These are phyloP conservation scores for Drosophila watanabei DNA, from an alignment of 1,140 invertebrate genomes.

Conservation along the genomic window DNA sequence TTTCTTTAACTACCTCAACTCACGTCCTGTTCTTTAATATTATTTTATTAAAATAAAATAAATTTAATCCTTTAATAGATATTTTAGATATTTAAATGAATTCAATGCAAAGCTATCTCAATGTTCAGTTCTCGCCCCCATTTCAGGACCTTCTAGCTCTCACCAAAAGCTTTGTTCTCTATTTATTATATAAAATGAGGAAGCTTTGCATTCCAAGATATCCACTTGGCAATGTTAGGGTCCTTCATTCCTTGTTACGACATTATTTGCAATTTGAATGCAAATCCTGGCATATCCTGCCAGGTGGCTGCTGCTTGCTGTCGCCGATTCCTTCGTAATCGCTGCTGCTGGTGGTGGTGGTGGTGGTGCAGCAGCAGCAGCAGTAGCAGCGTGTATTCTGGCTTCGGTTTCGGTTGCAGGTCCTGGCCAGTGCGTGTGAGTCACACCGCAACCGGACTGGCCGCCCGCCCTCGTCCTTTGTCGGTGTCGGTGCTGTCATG, in stretches of 20 bases:
- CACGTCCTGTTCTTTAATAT: no score
- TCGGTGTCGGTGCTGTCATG: slow-evolving; percentile 51
- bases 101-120: neutral
- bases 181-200: neutral
- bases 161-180: neutral
- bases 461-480: neutral
- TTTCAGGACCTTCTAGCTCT: neutral
- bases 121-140: neutral
- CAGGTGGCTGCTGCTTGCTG: slow-evolving; percentile 28
- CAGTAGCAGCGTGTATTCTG: slow-evolving; percentile 7
- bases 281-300: slow-evolving; percentile 23
- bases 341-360: neutral
- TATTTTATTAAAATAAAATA: neutral
- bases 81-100: neutral
- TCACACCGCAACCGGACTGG: slow-evolving; percentile 22
- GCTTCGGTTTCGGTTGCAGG: slow-evolving; percentile 34
- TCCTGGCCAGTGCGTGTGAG: slow-evolving; percentile 34
- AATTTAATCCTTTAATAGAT: neutral
- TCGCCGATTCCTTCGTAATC: slow-evolving; percentile 2
- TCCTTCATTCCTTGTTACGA: neutral
- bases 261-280: slow-evolving; percentile 17
- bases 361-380: slow-evolving; percentile 5
- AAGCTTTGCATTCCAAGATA: slow-evolving; percentile 3
- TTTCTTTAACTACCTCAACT: no score
- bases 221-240: neutral